A percentile compares a stretch with the other conserved stretches of the same genome.
Conservation (phyloP, 2,797 vertebrate genomes). For the Coregonus suidteri region DNA sequence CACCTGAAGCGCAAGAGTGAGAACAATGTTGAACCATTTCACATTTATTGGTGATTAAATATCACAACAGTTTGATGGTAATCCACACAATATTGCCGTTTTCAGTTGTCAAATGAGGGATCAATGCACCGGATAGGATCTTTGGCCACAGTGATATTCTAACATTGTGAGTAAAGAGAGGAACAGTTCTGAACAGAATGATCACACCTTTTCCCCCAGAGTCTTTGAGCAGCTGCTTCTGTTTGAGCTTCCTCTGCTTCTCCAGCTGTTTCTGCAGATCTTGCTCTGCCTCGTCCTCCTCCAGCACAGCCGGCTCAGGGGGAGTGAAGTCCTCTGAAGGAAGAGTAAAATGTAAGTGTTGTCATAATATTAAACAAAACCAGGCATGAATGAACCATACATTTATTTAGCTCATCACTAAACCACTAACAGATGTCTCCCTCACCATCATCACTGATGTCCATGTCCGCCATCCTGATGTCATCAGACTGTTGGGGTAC, state of each 20-base stretch:
- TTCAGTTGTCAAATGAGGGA: too few relatives aligned
- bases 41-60: not conserved
- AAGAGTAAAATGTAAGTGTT: not conserved
- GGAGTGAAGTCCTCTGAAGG: slow-evolving; percentile 59
- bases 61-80: slow-evolving; percentile 66
- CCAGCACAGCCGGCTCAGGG: slow-evolving; percentile 68
- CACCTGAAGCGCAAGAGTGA: slow-evolving; percentile 59
- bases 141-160: not conserved
- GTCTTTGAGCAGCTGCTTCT: slow-evolving; percentile 83
- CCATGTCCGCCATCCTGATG: slow-evolving; percentile 86
- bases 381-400: not conserved
- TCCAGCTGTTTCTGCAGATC: slow-evolving; percentile 93
- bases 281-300: slow-evolving; percentile 89
- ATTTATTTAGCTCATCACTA: not conserved
- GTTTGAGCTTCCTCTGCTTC: slow-evolving; percentile 85
- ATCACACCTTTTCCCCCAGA: slow-evolving; percentile 80
- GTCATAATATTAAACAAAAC: not conserved
- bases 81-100: not conserved
- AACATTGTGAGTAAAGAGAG: not conserved
- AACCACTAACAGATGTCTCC: not conserved
- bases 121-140: not conserved
- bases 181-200: not conserved
- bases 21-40: not conserved
- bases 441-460: slow-evolving; percentile 85
- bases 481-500: slow-evolving; percentile 77